Percentiles rank a stretch among this genome's conserved stretches.
These are phyloP conservation scores for Phyllostomus discolor DNA, from an alignment of 2,113 vertebrate species.

Conservation along the genomic window DNA sequence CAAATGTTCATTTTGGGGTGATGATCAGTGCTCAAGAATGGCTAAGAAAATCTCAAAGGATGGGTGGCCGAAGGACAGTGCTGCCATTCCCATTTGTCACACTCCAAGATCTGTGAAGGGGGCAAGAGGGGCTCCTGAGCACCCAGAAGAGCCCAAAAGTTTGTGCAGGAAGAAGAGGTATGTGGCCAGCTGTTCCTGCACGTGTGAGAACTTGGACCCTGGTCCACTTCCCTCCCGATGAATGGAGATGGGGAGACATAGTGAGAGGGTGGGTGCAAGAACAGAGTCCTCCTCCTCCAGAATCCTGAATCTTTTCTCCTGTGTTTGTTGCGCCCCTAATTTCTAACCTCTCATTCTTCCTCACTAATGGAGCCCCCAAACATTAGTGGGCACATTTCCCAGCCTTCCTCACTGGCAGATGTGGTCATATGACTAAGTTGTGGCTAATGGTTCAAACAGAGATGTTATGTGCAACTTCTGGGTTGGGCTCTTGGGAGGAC, in stretches of 20 bases:
- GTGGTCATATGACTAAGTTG: not conserved
- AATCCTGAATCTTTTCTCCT: not conserved
- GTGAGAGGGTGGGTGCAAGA: not conserved
- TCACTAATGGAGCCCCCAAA: not conserved
- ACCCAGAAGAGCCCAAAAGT: not conserved
- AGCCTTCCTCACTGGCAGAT: not conserved
- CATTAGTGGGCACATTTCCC: fast-evolving
- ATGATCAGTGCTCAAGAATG: not conserved
- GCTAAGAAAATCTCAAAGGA: not conserved
- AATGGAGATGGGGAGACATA: not conserved
- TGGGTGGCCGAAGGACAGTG: not conserved
- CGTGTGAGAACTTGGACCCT: not conserved
- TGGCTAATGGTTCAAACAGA: not conserved
- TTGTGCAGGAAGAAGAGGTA: not conserved
- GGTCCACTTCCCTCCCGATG: not conserved
- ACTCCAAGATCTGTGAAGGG: not conserved
- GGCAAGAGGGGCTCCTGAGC: not conserved
- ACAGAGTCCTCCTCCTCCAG: not conserved
- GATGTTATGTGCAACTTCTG: not conserved
- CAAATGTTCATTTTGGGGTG: not conserved
- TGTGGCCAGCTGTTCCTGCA: not conserved
- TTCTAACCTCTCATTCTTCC: not conserved
- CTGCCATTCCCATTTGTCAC: fast-evolving
- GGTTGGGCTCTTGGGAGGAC: not conserved
- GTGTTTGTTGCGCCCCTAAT: not conserved